Evolutionary conservation across 2,113 vertebrate species (phyloP).

Genomic region (Corydoras maculifer): DNA sequence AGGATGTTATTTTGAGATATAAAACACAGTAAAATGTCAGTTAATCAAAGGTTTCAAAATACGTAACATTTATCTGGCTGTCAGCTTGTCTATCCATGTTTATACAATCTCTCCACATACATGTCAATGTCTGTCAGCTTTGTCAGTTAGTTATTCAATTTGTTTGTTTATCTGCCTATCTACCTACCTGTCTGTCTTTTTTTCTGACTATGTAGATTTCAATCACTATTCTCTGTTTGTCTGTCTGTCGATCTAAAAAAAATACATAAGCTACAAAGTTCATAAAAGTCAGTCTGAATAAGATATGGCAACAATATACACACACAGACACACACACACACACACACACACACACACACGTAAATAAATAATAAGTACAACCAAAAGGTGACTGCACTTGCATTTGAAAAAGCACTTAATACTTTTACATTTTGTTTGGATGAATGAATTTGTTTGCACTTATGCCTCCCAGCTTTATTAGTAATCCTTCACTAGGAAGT

Average conservation of each 20-base stretch:
- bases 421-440: constrained; percentile 54
- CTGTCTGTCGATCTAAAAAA: background rate
- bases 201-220: too few species aligned
- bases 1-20: too few species aligned
- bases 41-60: background rate
- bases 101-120: too few species aligned
- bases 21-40: too few species aligned
- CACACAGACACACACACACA: background rate
- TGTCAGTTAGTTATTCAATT: background rate
- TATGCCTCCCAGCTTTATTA: constrained; percentile 43
- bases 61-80: background rate
- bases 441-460: constrained; percentile 55
- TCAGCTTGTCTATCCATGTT: too few species aligned
- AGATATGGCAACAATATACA: background rate
- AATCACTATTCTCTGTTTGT: background rate
- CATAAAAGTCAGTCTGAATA: background rate
- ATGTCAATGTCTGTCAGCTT: background rate
- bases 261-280: background rate
- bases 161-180: background rate
- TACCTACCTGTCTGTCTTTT: background rate
- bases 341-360: background rate
- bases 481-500: constrained; percentile 54
- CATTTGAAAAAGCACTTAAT: constrained; percentile 54
- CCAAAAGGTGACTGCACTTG: constrained; percentile 44
- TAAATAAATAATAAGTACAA: background rate